Percentiles rank a stretch among this genome's conserved stretches.
Evolutionary conservation across 2,888 invertebrate genomes (phyloP).

Genomic region (Melieria picta): DNA sequence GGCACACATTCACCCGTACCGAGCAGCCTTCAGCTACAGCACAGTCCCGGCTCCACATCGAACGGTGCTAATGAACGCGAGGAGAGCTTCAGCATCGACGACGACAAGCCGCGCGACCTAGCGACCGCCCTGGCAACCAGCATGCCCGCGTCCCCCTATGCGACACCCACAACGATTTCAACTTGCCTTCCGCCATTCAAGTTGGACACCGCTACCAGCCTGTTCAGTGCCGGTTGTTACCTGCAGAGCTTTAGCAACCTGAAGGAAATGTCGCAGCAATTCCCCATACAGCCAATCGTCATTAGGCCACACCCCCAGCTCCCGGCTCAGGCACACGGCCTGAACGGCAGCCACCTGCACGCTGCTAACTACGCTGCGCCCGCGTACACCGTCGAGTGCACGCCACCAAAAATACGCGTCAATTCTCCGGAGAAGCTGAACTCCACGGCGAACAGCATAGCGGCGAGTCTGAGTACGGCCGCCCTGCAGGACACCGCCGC

Average conservation of each 20-base stretch:
- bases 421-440: conserved; percentile 66
- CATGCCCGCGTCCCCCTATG: conserved; percentile 47
- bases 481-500: conserved; percentile 51
- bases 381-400: conserved; percentile 55
- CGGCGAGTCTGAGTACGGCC: conserved; percentile 44
- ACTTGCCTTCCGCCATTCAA: conserved; percentile 61
- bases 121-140: conserved; percentile 55
- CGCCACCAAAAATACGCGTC: conserved; percentile 64
- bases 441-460: conserved; percentile 55
- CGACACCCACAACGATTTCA: conserved; percentile 44
- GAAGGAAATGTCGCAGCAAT: conserved; percentile 65
- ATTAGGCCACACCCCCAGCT: conserved; percentile 65
- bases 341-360: conserved; percentile 53
- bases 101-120: conserved; percentile 63
- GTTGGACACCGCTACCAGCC: conserved; percentile 60
- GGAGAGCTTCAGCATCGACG: conserved; percentile 64
- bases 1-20: conserved; percentile 67
- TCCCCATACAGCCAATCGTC: conserved; percentile 65
- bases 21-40: conserved; percentile 64
- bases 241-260: conserved; percentile 65
- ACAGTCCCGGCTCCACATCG: conserved; percentile 66
- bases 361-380: conserved; percentile 45
- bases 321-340: conserved; percentile 56
- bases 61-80: conserved; percentile 65
- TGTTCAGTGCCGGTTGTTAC: conserved; percentile 65